Conservation (phyloP, 2,797 vertebrate species). For the Hypotaenidia okinawae region DNA sequence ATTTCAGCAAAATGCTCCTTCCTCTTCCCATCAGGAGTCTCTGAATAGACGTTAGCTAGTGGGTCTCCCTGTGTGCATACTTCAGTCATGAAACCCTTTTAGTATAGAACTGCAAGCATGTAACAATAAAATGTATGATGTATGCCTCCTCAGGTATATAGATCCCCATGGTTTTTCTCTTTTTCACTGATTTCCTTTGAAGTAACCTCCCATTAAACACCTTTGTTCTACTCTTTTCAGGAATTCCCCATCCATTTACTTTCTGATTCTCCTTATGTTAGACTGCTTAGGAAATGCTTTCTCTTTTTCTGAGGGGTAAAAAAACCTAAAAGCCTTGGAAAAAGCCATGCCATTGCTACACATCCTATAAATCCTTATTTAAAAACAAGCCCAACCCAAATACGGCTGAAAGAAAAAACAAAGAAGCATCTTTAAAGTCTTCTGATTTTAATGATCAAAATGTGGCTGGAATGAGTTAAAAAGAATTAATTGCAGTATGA, state of each 20-base stretch:
- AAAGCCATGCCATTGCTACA: not conserved
- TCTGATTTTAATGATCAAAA: not conserved
- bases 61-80: rapidly evolving
- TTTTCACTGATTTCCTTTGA: not conserved
- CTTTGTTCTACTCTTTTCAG: not conserved
- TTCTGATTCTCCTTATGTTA: not conserved
- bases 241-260: not conserved
- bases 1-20: not conserved
- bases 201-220: not conserved
- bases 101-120: not conserved
- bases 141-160: not conserved
- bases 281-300: not conserved
- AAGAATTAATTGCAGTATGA: not conserved
- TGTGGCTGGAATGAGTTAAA: not conserved
- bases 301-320: not conserved
- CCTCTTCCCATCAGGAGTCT: not conserved
- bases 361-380: not conserved
- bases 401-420: not conserved
- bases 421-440: not conserved
- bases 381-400: not conserved
- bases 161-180: not conserved
- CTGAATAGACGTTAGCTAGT: not conserved
- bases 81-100: not conserved
- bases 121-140: not conserved
- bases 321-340: not conserved